phyloP scores from a whole-genome alignment of 2,888 invertebrate genomes.

The Melinaea menophilus region DNA sequence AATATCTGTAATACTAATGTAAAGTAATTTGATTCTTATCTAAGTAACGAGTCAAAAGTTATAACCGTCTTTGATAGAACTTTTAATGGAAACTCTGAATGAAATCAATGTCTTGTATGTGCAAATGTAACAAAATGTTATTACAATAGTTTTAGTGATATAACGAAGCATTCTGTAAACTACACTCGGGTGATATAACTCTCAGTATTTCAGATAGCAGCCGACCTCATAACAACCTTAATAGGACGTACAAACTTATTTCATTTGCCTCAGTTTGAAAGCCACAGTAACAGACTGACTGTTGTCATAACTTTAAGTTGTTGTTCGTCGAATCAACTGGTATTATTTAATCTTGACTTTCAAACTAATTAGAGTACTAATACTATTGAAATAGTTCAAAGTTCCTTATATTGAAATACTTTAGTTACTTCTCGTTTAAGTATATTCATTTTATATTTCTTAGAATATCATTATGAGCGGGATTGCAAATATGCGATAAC shows the following conservation, averaged over 20 bases:
- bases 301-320: constrained; percentile 11
- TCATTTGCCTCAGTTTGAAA: too few relatives aligned
- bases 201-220: neutral
- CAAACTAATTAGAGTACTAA: neutral
- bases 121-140: neutral
- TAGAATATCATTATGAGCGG: neutral
- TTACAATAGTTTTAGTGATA: neutral
- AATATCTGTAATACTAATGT: too few relatives aligned
- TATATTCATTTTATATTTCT: neutral
- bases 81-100: too few relatives aligned
- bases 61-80: too few relatives aligned
- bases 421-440: neutral
- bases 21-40: too few relatives aligned
- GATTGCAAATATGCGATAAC: neutral
- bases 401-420: neutral
- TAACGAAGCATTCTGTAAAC: neutral
- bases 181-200: neutral
- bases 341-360: constrained; percentile 10
- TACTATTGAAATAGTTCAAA: neutral
- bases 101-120: too few relatives aligned
- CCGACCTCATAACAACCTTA: neutral
- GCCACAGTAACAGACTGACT: constrained; percentile 9
- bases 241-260: too few relatives aligned
- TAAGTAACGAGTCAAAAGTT: too few relatives aligned
- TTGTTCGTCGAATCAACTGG: constrained; percentile 8